Evolutionary conservation across 2,797 vertebrate genomes (phyloP), one percentile per base, ranked within the genome.

Genomic region (Typhlichthys subterraneus): DNA sequence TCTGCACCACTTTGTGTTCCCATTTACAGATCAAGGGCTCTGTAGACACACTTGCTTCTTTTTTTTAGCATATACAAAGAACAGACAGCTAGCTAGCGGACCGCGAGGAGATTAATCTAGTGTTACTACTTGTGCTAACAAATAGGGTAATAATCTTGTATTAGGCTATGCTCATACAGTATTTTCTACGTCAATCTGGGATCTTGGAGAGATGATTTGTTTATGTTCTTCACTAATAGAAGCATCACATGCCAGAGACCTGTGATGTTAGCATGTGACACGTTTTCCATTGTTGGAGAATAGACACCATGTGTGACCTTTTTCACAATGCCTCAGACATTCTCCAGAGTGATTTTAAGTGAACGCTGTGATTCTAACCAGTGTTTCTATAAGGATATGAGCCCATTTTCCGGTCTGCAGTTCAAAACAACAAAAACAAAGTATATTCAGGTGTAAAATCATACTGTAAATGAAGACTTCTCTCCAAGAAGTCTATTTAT

Each of bases 241-340:
- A 9, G 33, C 33, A 9, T 38, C 33, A 38, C 33, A 38, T 6
- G 23, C 23, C 23, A 23, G 23, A 23, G 23, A 5, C 55, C 8
- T 52, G n/a, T 63, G 50, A 72, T 61, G 54, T 55, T 65, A 65
- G 63, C 59, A 72, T 59, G 72, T 1, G 48, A 57, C 67, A 67
- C 12, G 48, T 54, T 48, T 45, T 73, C 57, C 67, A 68, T 53
- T 5, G 6, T 47, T 1, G 31, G 31, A 17, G 14, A 67, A 72
- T 61, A 33, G 52, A 57, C 55, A 59, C 61, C 61, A 53, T 5
- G 38, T 65, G 55, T 61, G 46, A 69, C 50, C 59, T 63, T 48
- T 57, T 63, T 53, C 1, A 7, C 4, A 1, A 15, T 17, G 15
- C 33, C 33, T 38, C 33, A 7, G 33, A 38, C 6, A 38, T 38